Evolutionary conservation across 2,113 vertebrate species (phyloP).

Genomic region (Tinamus guttatus): DNA sequence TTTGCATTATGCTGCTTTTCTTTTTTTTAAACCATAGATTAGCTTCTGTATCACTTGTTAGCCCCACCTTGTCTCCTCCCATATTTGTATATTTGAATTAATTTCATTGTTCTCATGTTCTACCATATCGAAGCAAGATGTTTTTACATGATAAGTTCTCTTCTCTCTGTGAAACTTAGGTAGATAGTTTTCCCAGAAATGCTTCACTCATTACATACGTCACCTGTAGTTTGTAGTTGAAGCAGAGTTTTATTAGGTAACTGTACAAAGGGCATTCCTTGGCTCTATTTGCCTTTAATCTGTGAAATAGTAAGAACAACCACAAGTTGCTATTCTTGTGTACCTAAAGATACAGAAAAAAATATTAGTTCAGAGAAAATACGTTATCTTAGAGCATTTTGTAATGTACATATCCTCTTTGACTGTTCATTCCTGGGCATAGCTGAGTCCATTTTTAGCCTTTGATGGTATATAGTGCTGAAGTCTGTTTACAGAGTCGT

Average conservation of each 20-base stretch:
- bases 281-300: constrained; percentile 45
- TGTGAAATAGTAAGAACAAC: constrained; percentile 14
- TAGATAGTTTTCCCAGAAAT: constrained; percentile 48
- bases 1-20: background rate
- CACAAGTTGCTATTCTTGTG: constrained; percentile 13
- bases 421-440: background rate
- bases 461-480: background rate
- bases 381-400: background rate
- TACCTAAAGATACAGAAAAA: constrained; percentile 40
- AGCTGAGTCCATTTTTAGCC: background rate
- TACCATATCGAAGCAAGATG: constrained; percentile 42
- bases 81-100: constrained; percentile 53
- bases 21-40: background rate
- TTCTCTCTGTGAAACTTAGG: constrained; percentile 14
- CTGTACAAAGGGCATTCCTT: constrained; percentile 41
- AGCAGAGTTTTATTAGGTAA: background rate
- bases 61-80: constrained; percentile 41
- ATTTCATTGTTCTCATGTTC: constrained; percentile 36
- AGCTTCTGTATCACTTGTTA: constrained; percentile 42
- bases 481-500: background rate
- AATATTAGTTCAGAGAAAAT: constrained; percentile 46
- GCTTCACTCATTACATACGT: background rate
- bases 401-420: background rate
- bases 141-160: constrained; percentile 57
- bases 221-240: background rate